A percentile compares a stretch with the other conserved stretches of the same genome.
These are phyloP conservation scores for Mobula hypostoma DNA, from an alignment of 2,113 vertebrate species.

Conservation along the genomic window DNA sequence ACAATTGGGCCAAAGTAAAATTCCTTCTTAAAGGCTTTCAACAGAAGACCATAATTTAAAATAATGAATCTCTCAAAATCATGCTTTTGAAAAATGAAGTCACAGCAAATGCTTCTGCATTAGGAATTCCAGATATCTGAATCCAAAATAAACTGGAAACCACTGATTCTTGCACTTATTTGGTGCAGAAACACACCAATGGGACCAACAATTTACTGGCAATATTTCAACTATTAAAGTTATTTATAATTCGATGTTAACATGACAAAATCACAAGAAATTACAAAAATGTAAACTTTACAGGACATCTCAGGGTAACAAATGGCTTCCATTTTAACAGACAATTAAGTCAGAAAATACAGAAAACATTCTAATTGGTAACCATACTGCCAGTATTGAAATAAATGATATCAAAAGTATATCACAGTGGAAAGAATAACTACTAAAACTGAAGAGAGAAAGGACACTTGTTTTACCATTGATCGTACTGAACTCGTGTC, in stretches of 20 bases:
- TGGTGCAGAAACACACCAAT: slow-evolving; percentile 11
- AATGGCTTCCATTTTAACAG: no score
- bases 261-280: neutral
- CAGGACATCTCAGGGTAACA: no score
- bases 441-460: no score
- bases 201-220: neutral
- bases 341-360: no score
- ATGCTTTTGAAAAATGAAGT: neutral
- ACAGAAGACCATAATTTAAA: neutral
- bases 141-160: neutral
- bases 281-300: neutral
- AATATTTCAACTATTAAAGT: slow-evolving; percentile 8
- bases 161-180: neutral
- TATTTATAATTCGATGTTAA: neutral
- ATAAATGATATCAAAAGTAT: no score
- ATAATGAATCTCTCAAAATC: neutral
- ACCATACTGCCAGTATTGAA: no score
- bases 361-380: no score
- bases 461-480: no score
- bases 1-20: neutral
- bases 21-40: neutral
- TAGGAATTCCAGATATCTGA: neutral
- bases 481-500: no score
- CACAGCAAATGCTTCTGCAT: neutral
- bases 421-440: no score